Evolutionary conservation across 2,113 vertebrate species (phyloP).

Genomic region (Nicator chloris): DNA sequence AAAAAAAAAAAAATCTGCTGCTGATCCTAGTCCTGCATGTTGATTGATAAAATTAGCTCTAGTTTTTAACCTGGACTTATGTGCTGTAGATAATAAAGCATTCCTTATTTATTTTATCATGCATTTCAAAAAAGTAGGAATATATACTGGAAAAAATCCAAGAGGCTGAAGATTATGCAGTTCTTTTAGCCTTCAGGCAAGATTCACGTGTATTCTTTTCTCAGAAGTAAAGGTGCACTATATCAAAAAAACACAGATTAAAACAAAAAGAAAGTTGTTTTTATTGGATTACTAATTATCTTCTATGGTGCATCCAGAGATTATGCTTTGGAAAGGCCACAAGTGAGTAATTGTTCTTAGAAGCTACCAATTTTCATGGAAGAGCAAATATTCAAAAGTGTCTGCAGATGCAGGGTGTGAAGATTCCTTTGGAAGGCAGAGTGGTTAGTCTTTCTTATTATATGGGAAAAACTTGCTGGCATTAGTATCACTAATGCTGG

Average conservation of each 20-base stretch:
- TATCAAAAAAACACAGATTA: background rate
- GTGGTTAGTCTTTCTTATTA: background rate
- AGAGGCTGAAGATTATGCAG: background rate
- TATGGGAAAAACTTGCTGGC: background rate
- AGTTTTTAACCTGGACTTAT: background rate
- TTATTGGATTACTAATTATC: background rate
- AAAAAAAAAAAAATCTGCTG: background rate
- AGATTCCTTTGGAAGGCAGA: background rate
- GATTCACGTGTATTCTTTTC: background rate
- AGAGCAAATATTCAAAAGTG: background rate
- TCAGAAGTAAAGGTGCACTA: background rate
- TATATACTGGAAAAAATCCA: background rate
- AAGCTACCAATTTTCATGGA: background rate
- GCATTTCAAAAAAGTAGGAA: background rate
- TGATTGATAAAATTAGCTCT: background rate
- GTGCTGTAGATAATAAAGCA: background rate
- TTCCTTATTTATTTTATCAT: background rate
- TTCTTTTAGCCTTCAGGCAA: background rate
- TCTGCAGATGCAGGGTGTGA: background rate
- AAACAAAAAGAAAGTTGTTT: background rate
- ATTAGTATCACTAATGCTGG: background rate
- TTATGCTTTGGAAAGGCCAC: background rate
- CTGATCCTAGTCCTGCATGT: background rate
- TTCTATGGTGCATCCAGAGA: background rate
- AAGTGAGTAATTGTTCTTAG: background rate